Evolutionary conservation across 2,888 invertebrate genomes (phyloP).

Genomic region (Ophioninae sp.): DNA sequence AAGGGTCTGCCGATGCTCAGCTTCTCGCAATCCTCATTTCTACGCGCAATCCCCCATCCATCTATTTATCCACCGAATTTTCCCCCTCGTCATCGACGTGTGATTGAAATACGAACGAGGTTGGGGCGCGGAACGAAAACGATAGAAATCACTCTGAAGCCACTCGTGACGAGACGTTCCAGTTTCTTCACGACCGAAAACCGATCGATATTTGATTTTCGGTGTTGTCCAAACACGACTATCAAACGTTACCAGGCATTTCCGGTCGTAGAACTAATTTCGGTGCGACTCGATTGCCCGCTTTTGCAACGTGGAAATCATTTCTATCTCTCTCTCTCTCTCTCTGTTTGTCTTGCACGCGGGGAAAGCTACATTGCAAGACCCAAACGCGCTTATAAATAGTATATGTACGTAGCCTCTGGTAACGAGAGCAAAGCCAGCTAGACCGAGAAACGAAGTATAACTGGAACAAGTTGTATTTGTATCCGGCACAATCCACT

Average conservation of each 20-base stretch:
- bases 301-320: too few relatives aligned
- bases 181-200: neutral
- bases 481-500: slow-evolving; percentile 12
- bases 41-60: slow-evolving; percentile 18
- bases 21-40: slow-evolving; percentile 12
- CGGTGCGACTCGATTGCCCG: too few relatives aligned
- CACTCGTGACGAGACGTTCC: neutral
- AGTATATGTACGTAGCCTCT: slow-evolving; percentile 62
- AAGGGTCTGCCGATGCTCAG: slow-evolving; percentile 47
- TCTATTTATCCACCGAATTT: slow-evolving; percentile 30
- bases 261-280: neutral
- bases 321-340: neutral
- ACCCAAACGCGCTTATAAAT: slow-evolving; percentile 76
- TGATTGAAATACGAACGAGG: neutral
- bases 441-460: slow-evolving; percentile 54
- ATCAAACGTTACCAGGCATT: neutral
- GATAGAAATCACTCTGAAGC: neutral
- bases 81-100: neutral
- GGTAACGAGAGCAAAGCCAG: slow-evolving; percentile 49
- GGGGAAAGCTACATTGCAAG: slow-evolving; percentile 60
- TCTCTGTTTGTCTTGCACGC: slow-evolving; percentile 15
- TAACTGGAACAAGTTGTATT: slow-evolving; percentile 51
- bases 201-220: neutral
- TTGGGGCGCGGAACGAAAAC: neutral
- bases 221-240: neutral